These are phyloP conservation scores for Silurus asotus DNA, from an alignment of 2,113 vertebrate genomes.

Conservation along the genomic window DNA sequence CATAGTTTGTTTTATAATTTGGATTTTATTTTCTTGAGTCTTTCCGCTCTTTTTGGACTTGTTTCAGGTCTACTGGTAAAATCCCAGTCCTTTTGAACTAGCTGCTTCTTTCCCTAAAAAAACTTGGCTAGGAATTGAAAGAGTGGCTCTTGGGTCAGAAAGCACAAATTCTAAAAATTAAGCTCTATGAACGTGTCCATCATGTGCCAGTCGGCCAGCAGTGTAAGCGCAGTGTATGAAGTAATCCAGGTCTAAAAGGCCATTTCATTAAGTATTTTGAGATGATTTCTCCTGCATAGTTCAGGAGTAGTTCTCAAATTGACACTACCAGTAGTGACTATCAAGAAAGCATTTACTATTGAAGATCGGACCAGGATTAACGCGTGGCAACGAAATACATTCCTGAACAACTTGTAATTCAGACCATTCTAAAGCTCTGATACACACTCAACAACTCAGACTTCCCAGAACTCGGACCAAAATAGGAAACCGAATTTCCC, in stretches of 20 bases:
- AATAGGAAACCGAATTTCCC: neutral
- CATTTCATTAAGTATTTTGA: slow-evolving; percentile 10
- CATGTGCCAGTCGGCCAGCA: neutral
- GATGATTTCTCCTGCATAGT: neutral
- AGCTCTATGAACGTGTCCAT: slow-evolving; percentile 7
- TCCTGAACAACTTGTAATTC: neutral
- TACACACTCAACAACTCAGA: neutral
- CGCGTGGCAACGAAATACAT: neutral
- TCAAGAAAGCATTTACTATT: neutral
- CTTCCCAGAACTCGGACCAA: neutral
- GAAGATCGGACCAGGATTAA: neutral
- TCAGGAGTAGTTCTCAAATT: neutral
- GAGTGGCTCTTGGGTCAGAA: neutral
- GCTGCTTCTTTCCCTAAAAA: neutral
- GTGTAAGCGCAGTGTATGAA: neutral
- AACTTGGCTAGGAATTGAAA: neutral
- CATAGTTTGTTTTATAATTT: neutral
- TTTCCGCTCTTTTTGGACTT: neutral
- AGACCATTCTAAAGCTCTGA: slow-evolving; percentile 2
- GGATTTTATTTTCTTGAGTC: neutral
- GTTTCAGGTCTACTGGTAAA: neutral
- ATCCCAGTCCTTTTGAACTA: neutral
- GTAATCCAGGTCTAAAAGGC: neutral
- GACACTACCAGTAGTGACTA: neutral
- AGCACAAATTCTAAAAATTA: neutral